A percentile compares a stretch with the other conserved stretches of the same genome.
These are phyloP conservation scores for Cepaea nemoralis DNA, from an alignment of 1,140 invertebrate species.

Conservation along the genomic window DNA sequence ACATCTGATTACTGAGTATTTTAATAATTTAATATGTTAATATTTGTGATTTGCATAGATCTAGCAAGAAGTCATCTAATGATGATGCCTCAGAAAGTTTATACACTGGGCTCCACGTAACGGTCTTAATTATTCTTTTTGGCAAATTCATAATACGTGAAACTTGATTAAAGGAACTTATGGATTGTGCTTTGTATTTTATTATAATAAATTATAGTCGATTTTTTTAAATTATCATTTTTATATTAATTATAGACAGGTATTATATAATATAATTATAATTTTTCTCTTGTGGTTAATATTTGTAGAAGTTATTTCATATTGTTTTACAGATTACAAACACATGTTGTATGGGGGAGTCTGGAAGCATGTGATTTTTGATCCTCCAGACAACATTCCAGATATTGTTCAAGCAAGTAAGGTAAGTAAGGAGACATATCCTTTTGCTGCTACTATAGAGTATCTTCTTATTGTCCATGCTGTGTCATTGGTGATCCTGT, in stretches of 20 bases:
- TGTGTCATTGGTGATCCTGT: neutral
- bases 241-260: neutral
- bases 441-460: neutral
- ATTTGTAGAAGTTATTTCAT: too few relatives aligned
- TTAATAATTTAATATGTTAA: too few relatives aligned
- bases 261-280: too few relatives aligned
- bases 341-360: conserved; percentile 6
- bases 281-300: neutral
- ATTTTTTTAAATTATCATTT: neutral
- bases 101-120: too few relatives aligned
- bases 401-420: conserved; percentile 18
- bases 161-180: neutral
- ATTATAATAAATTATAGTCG: neutral
- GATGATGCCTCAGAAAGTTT: too few relatives aligned
- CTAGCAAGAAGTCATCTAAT: too few relatives aligned
- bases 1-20: too few relatives aligned
- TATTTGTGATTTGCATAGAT: too few relatives aligned
- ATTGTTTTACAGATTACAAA: conserved; percentile 19
- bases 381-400: neutral
- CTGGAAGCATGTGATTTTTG: conserved; percentile 19
- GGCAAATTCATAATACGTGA: too few relatives aligned
- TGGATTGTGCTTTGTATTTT: neutral
- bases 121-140: too few relatives aligned
- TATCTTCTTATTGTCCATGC: neutral
- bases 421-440: neutral